Evolutionary conservation across 2,113 vertebrate species (phyloP).

Genomic region (Paradisaea rubra): DNA sequence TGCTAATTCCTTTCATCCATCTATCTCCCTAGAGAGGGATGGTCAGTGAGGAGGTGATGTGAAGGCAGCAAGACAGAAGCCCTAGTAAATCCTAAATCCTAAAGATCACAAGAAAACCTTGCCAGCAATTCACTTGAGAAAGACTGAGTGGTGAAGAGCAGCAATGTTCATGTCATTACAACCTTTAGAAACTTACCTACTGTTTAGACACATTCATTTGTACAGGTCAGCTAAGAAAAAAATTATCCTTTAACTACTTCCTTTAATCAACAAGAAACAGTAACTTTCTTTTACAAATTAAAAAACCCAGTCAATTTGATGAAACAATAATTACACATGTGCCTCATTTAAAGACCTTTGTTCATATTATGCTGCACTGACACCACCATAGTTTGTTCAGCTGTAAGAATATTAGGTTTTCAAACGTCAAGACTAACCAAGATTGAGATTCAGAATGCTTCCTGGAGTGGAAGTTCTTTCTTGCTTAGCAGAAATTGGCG

Average conservation of each 20-base stretch:
- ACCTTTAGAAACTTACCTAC: background rate
- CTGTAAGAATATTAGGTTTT: background rate
- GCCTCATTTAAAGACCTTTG: background rate
- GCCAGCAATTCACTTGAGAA: background rate
- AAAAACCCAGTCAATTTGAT: background rate
- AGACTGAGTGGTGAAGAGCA: background rate
- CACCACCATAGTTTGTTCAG: background rate
- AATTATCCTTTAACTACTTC: background rate
- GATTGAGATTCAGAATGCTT: conserved; percentile 94
- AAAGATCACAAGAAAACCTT: background rate
- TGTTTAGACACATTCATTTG: background rate
- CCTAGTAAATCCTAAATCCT: background rate
- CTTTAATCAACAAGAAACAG: background rate
- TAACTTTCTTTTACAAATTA: background rate
- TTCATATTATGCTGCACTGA: background rate
- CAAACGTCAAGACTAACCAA: conserved; percentile 79
- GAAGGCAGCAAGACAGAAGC: background rate
- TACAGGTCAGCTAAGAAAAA: background rate
- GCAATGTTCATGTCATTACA: background rate
- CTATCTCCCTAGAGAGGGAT: background rate
- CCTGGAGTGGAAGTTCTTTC: conserved; percentile 85
- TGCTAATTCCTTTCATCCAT: background rate
- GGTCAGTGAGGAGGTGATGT: background rate
- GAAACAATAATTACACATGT: background rate
- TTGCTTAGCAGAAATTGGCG: conserved; percentile 77